Conservation (phyloP, 2,113 vertebrate species). For the Oreochromis aureus region DNA sequence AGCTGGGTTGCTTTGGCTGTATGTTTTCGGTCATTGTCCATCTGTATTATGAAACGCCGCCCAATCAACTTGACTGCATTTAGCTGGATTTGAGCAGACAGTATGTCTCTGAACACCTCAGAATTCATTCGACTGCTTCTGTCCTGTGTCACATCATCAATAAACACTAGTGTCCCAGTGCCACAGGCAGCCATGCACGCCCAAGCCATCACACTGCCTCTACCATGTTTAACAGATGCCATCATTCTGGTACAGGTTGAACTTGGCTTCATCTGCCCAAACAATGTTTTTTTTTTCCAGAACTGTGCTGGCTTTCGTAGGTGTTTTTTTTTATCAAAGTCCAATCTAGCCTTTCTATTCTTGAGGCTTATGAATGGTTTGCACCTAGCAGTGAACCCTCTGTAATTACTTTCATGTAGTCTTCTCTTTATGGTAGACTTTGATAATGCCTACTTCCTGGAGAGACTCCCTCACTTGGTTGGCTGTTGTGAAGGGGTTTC, state of each 20-base stretch:
- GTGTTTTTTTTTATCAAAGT: fast-evolving
- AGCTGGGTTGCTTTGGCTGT: background rate
- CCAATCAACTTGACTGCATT: background rate
- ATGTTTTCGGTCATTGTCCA: background rate
- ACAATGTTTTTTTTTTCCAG: background rate
- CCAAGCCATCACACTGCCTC: background rate
- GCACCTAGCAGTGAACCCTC: background rate
- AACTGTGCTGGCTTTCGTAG: background rate
- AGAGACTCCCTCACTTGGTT: background rate
- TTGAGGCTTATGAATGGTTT: fast-evolving
- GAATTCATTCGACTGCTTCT: background rate
- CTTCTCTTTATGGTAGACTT: background rate
- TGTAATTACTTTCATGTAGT: background rate
- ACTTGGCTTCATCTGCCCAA: background rate
- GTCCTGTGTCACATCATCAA: background rate
- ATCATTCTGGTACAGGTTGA: background rate
- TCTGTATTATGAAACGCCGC: background rate
- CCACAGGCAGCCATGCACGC: background rate
- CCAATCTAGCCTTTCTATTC: background rate
- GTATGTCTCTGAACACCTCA: background rate
- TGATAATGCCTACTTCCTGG: background rate
- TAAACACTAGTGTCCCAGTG: background rate
- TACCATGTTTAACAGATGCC: background rate
- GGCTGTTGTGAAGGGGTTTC: background rate
- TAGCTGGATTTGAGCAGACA: background rate